Conservation (phyloP, 2,113 vertebrate genomes). For the Porphyrio hochstetteri region DNA sequence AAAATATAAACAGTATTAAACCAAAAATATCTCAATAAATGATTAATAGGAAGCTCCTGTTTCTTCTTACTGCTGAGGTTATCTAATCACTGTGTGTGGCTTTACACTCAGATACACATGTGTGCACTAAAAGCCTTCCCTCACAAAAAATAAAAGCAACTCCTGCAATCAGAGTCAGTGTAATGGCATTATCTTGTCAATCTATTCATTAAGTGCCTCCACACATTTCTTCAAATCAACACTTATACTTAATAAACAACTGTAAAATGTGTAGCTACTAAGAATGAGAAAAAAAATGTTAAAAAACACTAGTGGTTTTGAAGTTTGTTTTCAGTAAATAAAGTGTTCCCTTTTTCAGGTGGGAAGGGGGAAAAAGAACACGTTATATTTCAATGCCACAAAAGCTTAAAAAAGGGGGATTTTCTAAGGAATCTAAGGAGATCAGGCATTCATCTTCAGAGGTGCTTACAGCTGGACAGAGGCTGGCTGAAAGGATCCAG, state of each 20-base stretch:
- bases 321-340: conserved; percentile 44
- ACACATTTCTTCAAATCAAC: background rate
- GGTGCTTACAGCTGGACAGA: conserved; percentile 1
- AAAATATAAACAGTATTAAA: no score
- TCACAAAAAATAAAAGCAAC: background rate
- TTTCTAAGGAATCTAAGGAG: conserved; percentile 14
- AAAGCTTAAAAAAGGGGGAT: conserved; percentile 10
- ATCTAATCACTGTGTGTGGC: background rate
- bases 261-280: background rate
- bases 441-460: conserved; percentile 15
- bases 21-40: conserved; percentile 13
- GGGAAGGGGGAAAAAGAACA: background rate
- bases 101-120: background rate
- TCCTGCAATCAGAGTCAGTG: background rate
- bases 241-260: background rate
- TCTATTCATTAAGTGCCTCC: background rate
- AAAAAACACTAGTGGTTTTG: background rate
- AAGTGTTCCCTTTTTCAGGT: background rate
- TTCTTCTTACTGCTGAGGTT: conserved; percentile 7
- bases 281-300: background rate
- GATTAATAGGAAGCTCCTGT: background rate
- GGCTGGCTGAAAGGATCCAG: background rate
- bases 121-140: background rate
- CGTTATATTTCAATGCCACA: conserved; percentile 1
- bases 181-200: conserved; percentile 35